A percentile compares a stretch with the other conserved stretches of the same genome.
phyloP scores from a whole-genome alignment of 2,113 vertebrate genomes.

The Carassius gibelio region DNA sequence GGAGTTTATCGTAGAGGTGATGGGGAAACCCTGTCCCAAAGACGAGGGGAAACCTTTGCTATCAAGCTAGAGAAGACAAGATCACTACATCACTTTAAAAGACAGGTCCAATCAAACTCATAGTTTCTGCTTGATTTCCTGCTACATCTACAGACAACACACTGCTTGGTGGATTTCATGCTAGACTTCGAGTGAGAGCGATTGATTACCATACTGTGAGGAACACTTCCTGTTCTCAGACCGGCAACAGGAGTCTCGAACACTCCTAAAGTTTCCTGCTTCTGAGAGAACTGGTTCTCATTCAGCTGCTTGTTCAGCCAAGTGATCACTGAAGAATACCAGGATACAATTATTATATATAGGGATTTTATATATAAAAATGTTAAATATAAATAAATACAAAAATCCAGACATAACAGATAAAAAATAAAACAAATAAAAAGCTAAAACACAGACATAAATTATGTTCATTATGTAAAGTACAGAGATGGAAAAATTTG shows the following conservation, averaged over 20 bases:
- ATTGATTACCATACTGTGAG: slow-evolving; percentile 73
- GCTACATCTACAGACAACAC: background rate
- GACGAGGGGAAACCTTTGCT: slow-evolving; percentile 68
- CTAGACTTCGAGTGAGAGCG: background rate
- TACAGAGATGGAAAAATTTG: no score
- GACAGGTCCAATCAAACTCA: background rate
- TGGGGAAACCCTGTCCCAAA: slow-evolving; percentile 71
- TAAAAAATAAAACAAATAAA: no score
- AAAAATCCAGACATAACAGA: no score
- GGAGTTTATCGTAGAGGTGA: slow-evolving; percentile 76
- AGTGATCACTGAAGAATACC: slow-evolving; percentile 80
- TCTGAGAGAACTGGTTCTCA: slow-evolving; percentile 83
- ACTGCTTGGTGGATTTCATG: background rate
- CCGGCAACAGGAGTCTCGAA: slow-evolving; percentile 63
- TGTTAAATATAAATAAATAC: no score
- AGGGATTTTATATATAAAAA: no score
- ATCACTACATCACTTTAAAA: background rate
- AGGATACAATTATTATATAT: no score
- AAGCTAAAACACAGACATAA: no score
- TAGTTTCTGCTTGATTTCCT: background rate
- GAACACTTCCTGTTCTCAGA: slow-evolving; percentile 68
- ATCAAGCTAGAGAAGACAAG: slow-evolving; percentile 68
- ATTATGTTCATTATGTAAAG: no score
- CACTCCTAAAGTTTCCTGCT: slow-evolving; percentile 66
- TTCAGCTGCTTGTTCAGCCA: slow-evolving; percentile 97